Evolutionary conservation across 2,888 invertebrate species (phyloP).

Genomic region (Steinernema carpocapsae): DNA sequence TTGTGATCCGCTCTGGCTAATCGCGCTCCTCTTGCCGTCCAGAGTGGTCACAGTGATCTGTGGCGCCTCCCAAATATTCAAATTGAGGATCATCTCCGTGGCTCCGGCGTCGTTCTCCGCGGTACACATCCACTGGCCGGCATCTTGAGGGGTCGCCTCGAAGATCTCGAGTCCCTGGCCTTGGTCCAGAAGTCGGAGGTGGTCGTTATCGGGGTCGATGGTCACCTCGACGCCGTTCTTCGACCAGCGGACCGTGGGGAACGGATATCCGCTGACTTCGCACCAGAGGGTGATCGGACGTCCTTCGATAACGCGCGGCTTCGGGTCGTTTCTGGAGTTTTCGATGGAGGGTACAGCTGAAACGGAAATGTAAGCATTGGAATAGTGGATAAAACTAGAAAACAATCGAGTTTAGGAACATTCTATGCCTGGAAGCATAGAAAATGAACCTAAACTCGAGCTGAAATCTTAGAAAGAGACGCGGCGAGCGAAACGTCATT

Average conservation of each 20-base stretch:
- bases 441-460: too few relatives aligned
- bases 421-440: too few relatives aligned
- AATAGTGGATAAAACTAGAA: too few relatives aligned
- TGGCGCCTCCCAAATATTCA: slow-evolving; percentile 60
- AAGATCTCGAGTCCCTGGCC: slow-evolving; percentile 58
- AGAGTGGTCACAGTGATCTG: not conserved
- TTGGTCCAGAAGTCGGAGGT: slow-evolving; percentile 53
- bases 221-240: slow-evolving; percentile 48
- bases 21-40: slow-evolving; percentile 37
- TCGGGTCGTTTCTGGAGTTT: slow-evolving; percentile 65
- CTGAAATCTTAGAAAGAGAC: not conserved
- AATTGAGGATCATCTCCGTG: slow-evolving; percentile 55
- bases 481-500: not conserved
- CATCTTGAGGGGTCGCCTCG: slow-evolving; percentile 59
- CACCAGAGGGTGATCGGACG: slow-evolving; percentile 63
- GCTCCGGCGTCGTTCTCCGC: slow-evolving; percentile 71
- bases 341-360: slow-evolving; percentile 71
- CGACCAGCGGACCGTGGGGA: slow-evolving; percentile 64
- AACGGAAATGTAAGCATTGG: slow-evolving; percentile 37
- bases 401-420: too few relatives aligned
- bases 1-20: slow-evolving; percentile 67
- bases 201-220: not conserved
- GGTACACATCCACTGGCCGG: slow-evolving; percentile 71
- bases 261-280: slow-evolving; percentile 65
- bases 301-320: slow-evolving; percentile 67